Evolutionary conservation across 2,797 vertebrate species (phyloP).

Genomic region (Syngnathus acus): DNA sequence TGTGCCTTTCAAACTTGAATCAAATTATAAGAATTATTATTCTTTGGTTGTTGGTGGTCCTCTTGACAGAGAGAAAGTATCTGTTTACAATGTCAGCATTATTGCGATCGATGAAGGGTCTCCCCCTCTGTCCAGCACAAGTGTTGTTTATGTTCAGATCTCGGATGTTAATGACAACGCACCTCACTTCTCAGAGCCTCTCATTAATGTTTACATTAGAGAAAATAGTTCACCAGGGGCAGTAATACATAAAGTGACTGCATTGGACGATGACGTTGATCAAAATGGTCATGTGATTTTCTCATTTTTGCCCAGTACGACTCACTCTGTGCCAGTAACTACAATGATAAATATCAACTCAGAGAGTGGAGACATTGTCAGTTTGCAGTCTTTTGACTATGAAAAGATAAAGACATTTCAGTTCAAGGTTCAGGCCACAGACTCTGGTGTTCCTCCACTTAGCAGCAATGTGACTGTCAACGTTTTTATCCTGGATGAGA

Average conservation of each 20-base stretch:
- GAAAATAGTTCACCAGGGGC: constrained; percentile 37
- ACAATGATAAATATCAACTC: constrained; percentile 42
- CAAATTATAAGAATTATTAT: constrained; percentile 39
- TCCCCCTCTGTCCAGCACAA: constrained; percentile 27
- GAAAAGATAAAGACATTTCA: constrained; percentile 38
- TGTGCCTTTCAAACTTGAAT: constrained; percentile 29
- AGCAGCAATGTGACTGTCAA: constrained; percentile 30
- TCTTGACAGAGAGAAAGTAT: constrained; percentile 23
- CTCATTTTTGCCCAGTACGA: constrained; percentile 7
- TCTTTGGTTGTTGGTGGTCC: constrained; percentile 20
- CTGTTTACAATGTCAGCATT: constrained; percentile 25
- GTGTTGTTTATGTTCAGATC: constrained; percentile 4
- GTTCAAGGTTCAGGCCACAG: constrained; percentile 37
- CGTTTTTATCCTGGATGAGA: constrained; percentile 35
- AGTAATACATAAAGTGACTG: constrained; percentile 19
- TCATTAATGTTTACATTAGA: constrained; percentile 23
- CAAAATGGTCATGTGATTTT: constrained; percentile 33
- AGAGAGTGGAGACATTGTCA: constrained; percentile 46
- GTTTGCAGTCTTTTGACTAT: constrained; percentile 45
- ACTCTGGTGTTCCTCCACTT: constrained; percentile 42
- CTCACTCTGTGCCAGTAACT: constrained; percentile 1
- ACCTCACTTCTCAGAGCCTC: neutral
- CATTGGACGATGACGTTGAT: constrained; percentile 27
- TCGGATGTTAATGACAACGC: neutral
- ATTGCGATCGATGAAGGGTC: constrained; percentile 14